A percentile compares a stretch with the other conserved stretches of the same genome.
phyloP scores from a whole-genome alignment of 2,113 vertebrate species.

The Pyxicephalus adspersus region DNA sequence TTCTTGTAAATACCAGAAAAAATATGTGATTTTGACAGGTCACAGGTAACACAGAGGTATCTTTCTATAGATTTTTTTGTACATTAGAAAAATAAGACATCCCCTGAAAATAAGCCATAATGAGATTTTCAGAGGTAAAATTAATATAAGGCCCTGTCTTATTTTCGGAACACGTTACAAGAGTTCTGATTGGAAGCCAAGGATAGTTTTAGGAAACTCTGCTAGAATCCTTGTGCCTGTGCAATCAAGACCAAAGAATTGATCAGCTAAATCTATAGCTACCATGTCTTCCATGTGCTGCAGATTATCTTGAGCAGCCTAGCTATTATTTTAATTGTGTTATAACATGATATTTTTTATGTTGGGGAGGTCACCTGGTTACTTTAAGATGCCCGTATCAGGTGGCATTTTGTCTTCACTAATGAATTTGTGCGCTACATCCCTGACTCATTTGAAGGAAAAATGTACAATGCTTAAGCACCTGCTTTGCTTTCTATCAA shows the following conservation, averaged over 20 bases:
- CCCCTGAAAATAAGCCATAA: no score
- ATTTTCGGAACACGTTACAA: no score
- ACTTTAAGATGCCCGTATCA: slow-evolving; percentile 25
- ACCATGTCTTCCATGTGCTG: slow-evolving; percentile 38
- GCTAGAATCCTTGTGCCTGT: slow-evolving; percentile 1
- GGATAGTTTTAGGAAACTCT: no score
- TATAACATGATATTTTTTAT: neutral
- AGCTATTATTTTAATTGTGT: neutral
- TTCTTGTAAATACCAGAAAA: no score
- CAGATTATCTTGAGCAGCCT: neutral
- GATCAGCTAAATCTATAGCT: neutral
- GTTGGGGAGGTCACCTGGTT: neutral
- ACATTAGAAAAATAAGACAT: no score
- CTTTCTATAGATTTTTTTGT: no score
- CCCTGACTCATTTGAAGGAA: neutral
- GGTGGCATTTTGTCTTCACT: neutral
- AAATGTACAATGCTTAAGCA: slow-evolving; percentile 1
- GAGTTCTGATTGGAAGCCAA: no score
- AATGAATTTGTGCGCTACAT: neutral
- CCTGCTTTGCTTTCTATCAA: no score
- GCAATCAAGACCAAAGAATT: slow-evolving; percentile 16
- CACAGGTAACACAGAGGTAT: no score
- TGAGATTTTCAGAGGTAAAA: no score
- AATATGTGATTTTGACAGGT: no score
- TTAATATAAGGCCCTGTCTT: no score